Evolutionary conservation across 2,113 vertebrate species (phyloP).

Genomic region (Nothoprocta pentlandii): DNA sequence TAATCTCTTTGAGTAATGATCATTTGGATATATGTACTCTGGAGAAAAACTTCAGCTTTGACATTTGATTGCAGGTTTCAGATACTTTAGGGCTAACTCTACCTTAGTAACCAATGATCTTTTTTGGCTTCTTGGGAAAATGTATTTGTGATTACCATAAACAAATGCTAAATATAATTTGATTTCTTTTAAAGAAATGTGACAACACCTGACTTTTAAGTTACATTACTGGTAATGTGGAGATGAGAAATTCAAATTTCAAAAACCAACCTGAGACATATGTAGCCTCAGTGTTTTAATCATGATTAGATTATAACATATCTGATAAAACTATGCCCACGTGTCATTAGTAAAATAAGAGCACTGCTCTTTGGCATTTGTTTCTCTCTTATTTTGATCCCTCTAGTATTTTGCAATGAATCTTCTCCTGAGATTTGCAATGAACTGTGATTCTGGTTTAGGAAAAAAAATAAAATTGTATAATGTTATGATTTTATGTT

Average conservation of each 20-base stretch:
- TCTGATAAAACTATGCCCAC: neutral
- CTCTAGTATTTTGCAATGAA: neutral
- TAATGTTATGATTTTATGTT: neutral
- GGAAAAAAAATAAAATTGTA: neutral
- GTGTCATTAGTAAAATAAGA: neutral
- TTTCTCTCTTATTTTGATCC: neutral
- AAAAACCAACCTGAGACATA: neutral
- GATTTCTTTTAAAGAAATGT: constrained; percentile 45
- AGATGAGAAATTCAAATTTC: constrained; percentile 11
- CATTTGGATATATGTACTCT: neutral
- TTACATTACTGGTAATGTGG: neutral
- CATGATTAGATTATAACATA: neutral
- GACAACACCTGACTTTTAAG: neutral
- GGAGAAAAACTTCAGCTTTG: constrained; percentile 30
- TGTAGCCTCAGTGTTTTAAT: neutral
- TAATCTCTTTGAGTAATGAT: constrained; percentile 9
- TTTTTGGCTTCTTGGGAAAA: constrained; percentile 13
- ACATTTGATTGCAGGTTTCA: constrained; percentile 43
- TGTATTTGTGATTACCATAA: constrained; percentile 31
- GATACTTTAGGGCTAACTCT: neutral
- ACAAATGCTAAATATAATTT: constrained; percentile 39
- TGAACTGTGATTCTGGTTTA: neutral
- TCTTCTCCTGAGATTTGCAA: neutral
- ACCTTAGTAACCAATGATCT: neutral
- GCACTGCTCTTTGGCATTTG: neutral